Evolutionary conservation across 2,888 invertebrate species (phyloP).

Genomic region (Barypeithes pellucidus): DNA sequence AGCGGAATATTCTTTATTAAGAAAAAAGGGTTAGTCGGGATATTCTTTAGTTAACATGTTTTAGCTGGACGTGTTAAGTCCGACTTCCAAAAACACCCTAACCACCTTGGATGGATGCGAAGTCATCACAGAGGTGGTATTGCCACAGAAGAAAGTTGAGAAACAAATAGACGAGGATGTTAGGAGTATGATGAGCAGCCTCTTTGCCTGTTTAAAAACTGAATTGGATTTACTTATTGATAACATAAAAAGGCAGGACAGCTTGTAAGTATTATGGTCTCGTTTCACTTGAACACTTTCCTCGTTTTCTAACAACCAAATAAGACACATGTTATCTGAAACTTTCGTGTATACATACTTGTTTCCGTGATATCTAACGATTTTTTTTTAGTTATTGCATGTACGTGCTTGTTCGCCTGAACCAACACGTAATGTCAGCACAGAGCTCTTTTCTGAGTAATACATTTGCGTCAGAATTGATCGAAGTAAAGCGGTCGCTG

Average conservation of each 20-base stretch:
- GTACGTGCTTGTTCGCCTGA: slow-evolving; percentile 92
- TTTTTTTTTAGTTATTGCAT: slow-evolving; percentile 85
- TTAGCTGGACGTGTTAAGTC: slow-evolving; percentile 76
- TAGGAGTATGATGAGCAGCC: slow-evolving; percentile 88
- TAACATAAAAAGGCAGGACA: slow-evolving; percentile 90
- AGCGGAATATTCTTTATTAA: too few species aligned
- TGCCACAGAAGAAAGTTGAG: slow-evolving; percentile 75
- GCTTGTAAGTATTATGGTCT: slow-evolving; percentile 80
- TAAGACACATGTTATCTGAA: slow-evolving; percentile 1
- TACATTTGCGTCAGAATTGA: slow-evolving; percentile 88
- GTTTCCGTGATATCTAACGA: not conserved
- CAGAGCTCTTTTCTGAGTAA: slow-evolving; percentile 91
- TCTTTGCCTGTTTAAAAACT: slow-evolving; percentile 91
- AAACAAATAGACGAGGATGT: slow-evolving; percentile 86
- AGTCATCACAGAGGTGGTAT: slow-evolving; percentile 61
- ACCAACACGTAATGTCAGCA: slow-evolving; percentile 93
- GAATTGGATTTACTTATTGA: slow-evolving; percentile 90
- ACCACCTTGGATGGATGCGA: slow-evolving; percentile 74
- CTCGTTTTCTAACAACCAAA: too few species aligned
- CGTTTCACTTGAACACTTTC: too few species aligned
- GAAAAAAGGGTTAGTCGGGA: too few species aligned
- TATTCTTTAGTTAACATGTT: too few species aligned
- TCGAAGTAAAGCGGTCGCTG: slow-evolving; percentile 91
- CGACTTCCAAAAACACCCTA: slow-evolving; percentile 74
- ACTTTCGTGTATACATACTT: too few species aligned